Percentiles rank a stretch among this genome's conserved stretches.
Conservation (phyloP, 2,797 vertebrate genomes). For the Phoeniculus purpureus region DNA sequence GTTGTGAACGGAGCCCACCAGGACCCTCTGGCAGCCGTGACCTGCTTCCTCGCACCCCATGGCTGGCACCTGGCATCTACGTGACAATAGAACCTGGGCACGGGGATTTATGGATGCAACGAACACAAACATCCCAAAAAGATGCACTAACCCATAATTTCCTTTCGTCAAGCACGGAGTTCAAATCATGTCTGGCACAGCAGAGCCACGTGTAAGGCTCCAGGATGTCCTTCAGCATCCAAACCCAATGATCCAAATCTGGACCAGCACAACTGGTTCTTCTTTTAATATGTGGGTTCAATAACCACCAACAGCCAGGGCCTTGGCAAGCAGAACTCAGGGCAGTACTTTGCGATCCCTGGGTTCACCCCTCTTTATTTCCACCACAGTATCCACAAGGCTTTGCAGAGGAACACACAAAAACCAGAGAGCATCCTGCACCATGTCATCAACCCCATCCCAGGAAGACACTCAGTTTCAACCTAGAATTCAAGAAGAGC, state of each 20-base stretch:
- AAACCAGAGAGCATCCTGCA: not conserved
- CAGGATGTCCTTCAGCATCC: not conserved
- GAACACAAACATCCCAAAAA: not conserved
- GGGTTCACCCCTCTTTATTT: not conserved
- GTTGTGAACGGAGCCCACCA: accelerated
- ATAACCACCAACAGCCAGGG: not conserved
- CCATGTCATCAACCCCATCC: not conserved
- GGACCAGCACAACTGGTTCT: not conserved
- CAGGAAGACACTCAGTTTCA: not conserved
- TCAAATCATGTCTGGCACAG: not conserved
- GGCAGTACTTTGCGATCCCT: not conserved
- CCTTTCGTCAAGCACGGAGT: not conserved
- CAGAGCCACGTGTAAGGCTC: not conserved
- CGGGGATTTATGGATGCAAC: not conserved
- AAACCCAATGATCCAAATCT: not conserved
- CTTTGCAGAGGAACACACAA: not conserved
- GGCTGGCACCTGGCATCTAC: accelerated
- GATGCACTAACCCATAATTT: not conserved
- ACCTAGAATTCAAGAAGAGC: not conserved
- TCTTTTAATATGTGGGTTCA: not conserved
- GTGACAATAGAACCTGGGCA: not conserved
- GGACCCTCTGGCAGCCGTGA: accelerated
- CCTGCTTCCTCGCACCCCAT: not conserved
- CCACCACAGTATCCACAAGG: not conserved
- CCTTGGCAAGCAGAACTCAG: not conserved